Percentiles rank a stretch among this genome's conserved stretches.
Evolutionary conservation across 2,113 vertebrate species (phyloP).

Genomic region (Mandrillus leucophaeus): DNA sequence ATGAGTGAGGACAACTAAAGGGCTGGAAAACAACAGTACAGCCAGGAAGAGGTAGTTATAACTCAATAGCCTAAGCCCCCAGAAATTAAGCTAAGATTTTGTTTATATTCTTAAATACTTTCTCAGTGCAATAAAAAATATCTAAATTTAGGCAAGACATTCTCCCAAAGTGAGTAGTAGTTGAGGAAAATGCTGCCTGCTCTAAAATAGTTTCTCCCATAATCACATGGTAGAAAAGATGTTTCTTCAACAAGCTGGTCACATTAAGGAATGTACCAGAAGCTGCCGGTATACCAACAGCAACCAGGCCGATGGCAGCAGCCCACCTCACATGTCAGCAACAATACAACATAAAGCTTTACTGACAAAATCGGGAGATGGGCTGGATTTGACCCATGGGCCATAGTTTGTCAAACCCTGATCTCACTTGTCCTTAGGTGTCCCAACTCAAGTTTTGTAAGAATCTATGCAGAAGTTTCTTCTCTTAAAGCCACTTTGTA

Average conservation of each 20-base stretch:
- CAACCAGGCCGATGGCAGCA: not conserved
- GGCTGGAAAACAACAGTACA: not conserved
- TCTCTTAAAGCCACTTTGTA: not conserved
- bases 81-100: not conserved
- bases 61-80: not conserved
- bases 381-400: not conserved
- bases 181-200: not conserved
- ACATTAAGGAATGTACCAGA: not conserved
- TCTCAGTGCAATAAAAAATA: not conserved
- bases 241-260: not conserved
- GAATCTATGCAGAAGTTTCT: not conserved
- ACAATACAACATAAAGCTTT: not conserved
- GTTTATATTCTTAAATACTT: not conserved
- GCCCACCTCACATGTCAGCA: not conserved
- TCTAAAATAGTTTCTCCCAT: not conserved
- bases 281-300: not conserved
- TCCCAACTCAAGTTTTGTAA: not conserved
- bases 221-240: not conserved
- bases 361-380: not conserved
- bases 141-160: not conserved
- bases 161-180: not conserved
- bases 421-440: not conserved
- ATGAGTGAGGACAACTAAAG: not conserved
- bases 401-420: not conserved
- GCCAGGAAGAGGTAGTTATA: not conserved